phyloP scores from a whole-genome alignment of 1,140 invertebrate genomes.

The Ctenoplectra terminalis region DNA sequence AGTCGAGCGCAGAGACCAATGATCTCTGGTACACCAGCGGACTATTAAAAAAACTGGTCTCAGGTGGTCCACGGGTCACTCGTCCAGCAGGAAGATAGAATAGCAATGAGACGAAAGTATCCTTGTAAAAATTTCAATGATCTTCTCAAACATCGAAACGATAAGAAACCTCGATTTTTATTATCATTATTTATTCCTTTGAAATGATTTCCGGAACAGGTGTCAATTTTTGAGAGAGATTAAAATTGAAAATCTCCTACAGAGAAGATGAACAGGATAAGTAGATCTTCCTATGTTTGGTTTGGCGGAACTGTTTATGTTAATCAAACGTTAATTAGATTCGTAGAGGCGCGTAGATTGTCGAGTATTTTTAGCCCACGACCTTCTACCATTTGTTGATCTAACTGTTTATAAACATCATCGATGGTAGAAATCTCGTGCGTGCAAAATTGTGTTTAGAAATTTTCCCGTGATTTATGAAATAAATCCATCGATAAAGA shows the following conservation, averaged over 20 bases:
- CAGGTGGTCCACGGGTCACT: background rate
- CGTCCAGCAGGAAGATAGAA: slow-evolving; percentile 12
- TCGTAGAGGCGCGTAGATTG: background rate
- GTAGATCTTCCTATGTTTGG: too few species aligned
- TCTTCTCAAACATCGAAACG: background rate
- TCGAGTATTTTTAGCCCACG: slow-evolving; percentile 31
- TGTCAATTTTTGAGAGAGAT: too few species aligned
- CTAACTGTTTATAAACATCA: slow-evolving; percentile 37
- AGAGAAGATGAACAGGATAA: too few species aligned
- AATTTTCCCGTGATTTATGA: too few species aligned
- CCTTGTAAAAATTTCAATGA: background rate
- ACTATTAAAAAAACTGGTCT: slow-evolving; percentile 26
- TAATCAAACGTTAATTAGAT: slow-evolving; percentile 9
- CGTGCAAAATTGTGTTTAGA: too few species aligned
- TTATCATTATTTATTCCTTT: too few species aligned
- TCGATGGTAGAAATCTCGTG: too few species aligned
- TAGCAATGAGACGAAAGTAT: slow-evolving; percentile 16
- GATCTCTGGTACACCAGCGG: slow-evolving; percentile 1
- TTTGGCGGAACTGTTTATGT: slow-evolving; percentile 19
- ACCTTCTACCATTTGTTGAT: too few species aligned
- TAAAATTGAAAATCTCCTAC: too few species aligned
- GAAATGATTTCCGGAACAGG: too few species aligned
- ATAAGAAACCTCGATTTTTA: too few species aligned
- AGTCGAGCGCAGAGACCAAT: background rate
- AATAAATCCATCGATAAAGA: too few species aligned